A percentile compares a stretch with the other conserved stretches of the same genome.
Evolutionary conservation across 1,140 invertebrate species (phyloP).

Genomic region (Rhopalosiphum padi): DNA sequence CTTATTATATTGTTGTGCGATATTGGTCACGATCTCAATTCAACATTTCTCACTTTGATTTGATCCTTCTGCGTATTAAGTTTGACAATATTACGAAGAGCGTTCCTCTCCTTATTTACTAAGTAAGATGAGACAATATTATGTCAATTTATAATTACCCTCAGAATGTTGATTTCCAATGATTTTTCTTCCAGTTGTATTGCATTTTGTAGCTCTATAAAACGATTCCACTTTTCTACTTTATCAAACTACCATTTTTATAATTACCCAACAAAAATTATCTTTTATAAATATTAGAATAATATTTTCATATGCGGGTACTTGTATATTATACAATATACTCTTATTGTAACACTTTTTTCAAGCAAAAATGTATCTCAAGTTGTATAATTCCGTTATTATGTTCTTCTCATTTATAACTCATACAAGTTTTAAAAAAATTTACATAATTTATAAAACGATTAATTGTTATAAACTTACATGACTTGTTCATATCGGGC

Average conservation of each 20-base stretch:
- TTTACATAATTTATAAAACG: no score
- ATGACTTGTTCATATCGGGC: no score
- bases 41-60: not conserved
- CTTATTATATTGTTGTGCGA: not conserved
- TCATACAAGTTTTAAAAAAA: no score
- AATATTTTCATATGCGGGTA: no score
- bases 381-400: no score
- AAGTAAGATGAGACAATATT: not conserved
- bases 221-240: not conserved
- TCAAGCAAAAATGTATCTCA: no score
- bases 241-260: not conserved
- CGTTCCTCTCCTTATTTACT: not conserved
- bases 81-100: not conserved
- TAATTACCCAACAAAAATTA: not conserved
- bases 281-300: not conserved
- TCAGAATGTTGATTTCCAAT: not conserved
- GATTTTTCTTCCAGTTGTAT: not conserved
- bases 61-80: not conserved
- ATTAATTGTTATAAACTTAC: no score
- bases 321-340: no score
- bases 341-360: no score
- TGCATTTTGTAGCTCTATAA: not conserved
- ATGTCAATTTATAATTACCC: not conserved
- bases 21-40: not conserved
- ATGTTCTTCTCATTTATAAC: no score